Percentiles rank a stretch among this genome's conserved stretches.
Evolutionary conservation across 2,888 invertebrate species (phyloP).

Genomic region (Yponomeuta evonymella): DNA sequence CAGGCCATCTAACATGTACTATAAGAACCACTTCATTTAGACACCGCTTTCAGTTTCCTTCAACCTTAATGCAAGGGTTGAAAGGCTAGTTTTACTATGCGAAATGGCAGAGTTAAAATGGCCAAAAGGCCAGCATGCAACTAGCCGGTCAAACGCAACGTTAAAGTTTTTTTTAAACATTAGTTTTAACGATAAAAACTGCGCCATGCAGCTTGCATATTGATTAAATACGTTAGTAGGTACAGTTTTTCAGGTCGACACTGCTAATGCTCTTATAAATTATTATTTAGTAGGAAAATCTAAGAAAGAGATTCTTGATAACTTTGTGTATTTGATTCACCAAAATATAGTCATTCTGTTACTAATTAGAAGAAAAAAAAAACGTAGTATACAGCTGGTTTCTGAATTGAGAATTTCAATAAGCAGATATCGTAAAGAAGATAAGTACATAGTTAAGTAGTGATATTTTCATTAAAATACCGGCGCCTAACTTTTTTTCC

Average conservation of each 20-base stretch:
- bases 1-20: conserved; percentile 3
- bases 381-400: too few relatives aligned
- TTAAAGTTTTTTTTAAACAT: conserved; percentile 13
- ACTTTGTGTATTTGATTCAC: too few relatives aligned
- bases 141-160: conserved; percentile 14
- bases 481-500: too few relatives aligned
- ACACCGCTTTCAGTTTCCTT: neutral
- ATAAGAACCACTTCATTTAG: neutral
- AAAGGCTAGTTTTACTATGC: neutral
- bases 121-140: conserved; percentile 10
- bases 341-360: too few relatives aligned
- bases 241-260: neutral
- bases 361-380: too few relatives aligned
- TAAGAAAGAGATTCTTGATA: too few relatives aligned
- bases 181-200: conserved; percentile 15
- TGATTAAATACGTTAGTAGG: conserved; percentile 13
- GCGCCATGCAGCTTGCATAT: conserved; percentile 16
- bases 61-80: neutral
- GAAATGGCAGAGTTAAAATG: neutral
- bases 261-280: neutral
- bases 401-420: too few relatives aligned
- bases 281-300: too few relatives aligned
- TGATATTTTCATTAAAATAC: too few relatives aligned
- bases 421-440: too few relatives aligned
- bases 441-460: too few relatives aligned